Conservation (phyloP, 2,113 vertebrate genomes). For the Thryonomys swinderianus region DNA sequence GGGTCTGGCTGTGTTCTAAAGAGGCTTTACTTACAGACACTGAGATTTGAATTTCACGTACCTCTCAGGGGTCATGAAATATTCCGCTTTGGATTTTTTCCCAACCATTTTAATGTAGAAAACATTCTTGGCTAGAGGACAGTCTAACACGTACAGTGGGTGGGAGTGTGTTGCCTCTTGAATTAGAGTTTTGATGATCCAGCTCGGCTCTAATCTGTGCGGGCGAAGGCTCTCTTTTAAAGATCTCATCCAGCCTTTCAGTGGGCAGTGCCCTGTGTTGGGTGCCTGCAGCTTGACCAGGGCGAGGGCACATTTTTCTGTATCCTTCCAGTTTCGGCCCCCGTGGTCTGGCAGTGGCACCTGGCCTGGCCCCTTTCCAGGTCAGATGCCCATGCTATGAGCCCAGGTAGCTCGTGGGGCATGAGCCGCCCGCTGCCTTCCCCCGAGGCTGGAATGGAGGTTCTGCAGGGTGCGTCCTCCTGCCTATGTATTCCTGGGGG, state of each 20-base stretch:
- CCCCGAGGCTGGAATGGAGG: conserved; percentile 69
- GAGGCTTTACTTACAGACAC: not conserved
- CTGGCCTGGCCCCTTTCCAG: not conserved
- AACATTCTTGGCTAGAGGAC: not conserved
- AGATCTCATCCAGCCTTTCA: not conserved
- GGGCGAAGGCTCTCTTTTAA: not conserved
- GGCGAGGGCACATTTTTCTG: not conserved
- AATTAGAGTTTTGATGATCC: not conserved
- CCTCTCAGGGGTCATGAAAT: not conserved
- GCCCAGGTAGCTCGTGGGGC: not conserved
- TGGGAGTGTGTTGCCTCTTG: not conserved
- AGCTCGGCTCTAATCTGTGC: not conserved
- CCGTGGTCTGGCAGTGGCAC: not conserved
- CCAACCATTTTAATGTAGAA: not conserved
- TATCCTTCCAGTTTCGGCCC: not conserved
- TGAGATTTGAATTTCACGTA: not conserved
- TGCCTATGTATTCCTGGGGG: conserved; percentile 42
- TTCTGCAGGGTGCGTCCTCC: conserved; percentile 53
- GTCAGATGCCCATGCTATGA: not conserved
- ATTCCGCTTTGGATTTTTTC: not conserved
- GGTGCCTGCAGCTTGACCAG: accelerated
- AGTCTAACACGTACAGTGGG: not conserved
- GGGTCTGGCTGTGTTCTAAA: not conserved
- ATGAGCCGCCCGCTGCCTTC: not conserved
- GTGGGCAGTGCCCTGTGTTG: not conserved